phyloP scores from a whole-genome alignment of 2,797 vertebrate species.

The Pipistrellus pygmaeus region DNA sequence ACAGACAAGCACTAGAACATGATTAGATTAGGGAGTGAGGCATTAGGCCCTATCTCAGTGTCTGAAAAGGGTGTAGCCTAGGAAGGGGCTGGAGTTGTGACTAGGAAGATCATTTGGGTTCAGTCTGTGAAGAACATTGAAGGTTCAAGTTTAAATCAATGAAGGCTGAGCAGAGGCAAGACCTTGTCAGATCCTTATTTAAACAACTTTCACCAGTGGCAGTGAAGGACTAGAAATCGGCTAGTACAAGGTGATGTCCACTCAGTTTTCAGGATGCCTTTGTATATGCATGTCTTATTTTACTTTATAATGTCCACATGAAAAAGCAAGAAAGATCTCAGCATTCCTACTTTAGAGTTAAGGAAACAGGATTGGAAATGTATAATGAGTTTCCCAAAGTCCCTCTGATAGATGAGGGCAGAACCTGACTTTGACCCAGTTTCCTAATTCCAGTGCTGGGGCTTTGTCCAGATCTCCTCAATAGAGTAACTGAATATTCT shows the following conservation, averaged over 20 bases:
- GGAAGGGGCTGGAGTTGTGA: neutral
- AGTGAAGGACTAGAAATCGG: neutral
- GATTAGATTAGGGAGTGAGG: neutral
- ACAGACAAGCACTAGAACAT: neutral
- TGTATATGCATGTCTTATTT: neutral
- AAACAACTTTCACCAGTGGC: neutral
- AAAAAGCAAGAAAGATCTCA: neutral
- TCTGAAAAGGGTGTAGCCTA: neutral
- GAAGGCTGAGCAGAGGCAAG: neutral
- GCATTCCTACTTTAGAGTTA: neutral
- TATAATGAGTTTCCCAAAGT: neutral
- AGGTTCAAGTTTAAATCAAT: neutral
- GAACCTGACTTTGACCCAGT: slow-evolving; percentile 4
- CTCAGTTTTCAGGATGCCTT: slow-evolving; percentile 27
- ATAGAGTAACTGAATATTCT: slow-evolving; percentile 49
- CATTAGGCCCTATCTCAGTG: neutral
- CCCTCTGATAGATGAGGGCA: neutral
- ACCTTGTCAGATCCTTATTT: neutral
- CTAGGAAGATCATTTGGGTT: neutral
- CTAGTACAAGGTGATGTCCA: neutral
- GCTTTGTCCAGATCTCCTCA: slow-evolving; percentile 38
- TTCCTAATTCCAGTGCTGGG: neutral
- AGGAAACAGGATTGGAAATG: slow-evolving; percentile 33
- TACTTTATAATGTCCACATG: neutral
- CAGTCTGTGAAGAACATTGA: neutral